phyloP scores from a whole-genome alignment of 2,113 vertebrate species.

The Gymnocephalus cernua region DNA sequence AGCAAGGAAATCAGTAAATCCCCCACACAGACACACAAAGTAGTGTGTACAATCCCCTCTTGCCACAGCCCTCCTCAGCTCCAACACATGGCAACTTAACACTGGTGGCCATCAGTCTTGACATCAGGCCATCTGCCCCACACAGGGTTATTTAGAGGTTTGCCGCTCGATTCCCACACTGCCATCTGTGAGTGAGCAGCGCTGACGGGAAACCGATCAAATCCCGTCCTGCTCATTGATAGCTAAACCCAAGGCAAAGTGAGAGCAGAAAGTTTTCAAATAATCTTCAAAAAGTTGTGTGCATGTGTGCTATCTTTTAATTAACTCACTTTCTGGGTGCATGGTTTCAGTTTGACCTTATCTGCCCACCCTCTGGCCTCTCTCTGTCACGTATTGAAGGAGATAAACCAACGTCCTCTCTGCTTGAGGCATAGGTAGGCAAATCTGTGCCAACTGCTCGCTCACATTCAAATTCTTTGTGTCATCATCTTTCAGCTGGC shows the following conservation, averaged over 20 bases:
- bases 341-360: constrained; percentile 46
- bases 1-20: constrained; percentile 53
- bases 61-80: constrained; percentile 20
- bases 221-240: constrained; percentile 15
- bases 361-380: constrained; percentile 26
- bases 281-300: constrained; percentile 23
- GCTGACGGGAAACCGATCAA: constrained; percentile 6
- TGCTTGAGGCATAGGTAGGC: constrained; percentile 37
- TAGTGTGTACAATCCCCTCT: constrained; percentile 28
- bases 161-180: constrained; percentile 45
- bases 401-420: constrained; percentile 41
- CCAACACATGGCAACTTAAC: constrained; percentile 58
- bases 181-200: constrained; percentile 49
- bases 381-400: background rate
- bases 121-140: constrained; percentile 61
- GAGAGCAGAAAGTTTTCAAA: constrained; percentile 25
- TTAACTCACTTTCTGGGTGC: constrained; percentile 40
- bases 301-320: constrained; percentile 51
- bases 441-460: constrained; percentile 44
- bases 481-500: constrained; percentile 60
- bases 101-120: constrained; percentile 45
- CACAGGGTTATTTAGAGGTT: constrained; percentile 53
- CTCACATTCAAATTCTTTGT: constrained; percentile 67
- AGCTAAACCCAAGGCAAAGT: constrained; percentile 21
- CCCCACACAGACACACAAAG: constrained; percentile 13